These are phyloP conservation scores for Clarias fuscus DNA, from an alignment of 2,797 vertebrate genomes.

Conservation along the genomic window DNA sequence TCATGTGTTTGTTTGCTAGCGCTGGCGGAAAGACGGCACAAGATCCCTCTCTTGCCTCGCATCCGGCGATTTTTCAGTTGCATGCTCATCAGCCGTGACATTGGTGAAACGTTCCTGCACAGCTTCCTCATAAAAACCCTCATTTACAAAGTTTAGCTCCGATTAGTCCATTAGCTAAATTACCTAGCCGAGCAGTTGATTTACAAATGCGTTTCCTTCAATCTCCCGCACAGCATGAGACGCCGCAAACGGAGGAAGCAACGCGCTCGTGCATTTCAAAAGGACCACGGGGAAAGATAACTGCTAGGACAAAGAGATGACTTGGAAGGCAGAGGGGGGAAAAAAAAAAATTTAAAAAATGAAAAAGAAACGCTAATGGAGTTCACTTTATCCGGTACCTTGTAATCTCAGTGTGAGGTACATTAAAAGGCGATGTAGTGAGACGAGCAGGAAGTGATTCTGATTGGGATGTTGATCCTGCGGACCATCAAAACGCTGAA, in stretches of 20 bases:
- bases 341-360: not conserved
- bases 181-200: slow-evolving; percentile 80
- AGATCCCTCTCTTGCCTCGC: not conserved
- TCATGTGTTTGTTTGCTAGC: not conserved
- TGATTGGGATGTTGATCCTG: not conserved
- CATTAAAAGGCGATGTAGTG: slow-evolving; percentile 33
- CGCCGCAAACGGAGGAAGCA: slow-evolving; percentile 42
- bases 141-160: slow-evolving; percentile 78
- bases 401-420: slow-evolving; percentile 41
- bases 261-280: slow-evolving; percentile 48
- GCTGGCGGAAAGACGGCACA: not conserved
- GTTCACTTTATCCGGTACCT: slow-evolving; percentile 22
- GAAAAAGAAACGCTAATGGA: slow-evolving; percentile 19
- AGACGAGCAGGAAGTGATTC: slow-evolving; percentile 7
- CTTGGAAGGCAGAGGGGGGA: not conserved
- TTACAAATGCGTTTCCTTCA: slow-evolving; percentile 75
- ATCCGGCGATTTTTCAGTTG: slow-evolving; percentile 66
- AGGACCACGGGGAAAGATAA: slow-evolving; percentile 50
- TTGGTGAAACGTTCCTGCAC: slow-evolving; percentile 70
- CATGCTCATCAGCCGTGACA: slow-evolving; percentile 79
- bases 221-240: slow-evolving; percentile 75
- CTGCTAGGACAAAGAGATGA: slow-evolving; percentile 33
- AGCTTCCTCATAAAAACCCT: slow-evolving; percentile 77
- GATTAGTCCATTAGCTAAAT: slow-evolving; percentile 82
- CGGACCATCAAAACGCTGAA: not conserved